Evolutionary conservation across 2,113 vertebrate genomes (phyloP).

Genomic region (Amazona guildingii): DNA sequence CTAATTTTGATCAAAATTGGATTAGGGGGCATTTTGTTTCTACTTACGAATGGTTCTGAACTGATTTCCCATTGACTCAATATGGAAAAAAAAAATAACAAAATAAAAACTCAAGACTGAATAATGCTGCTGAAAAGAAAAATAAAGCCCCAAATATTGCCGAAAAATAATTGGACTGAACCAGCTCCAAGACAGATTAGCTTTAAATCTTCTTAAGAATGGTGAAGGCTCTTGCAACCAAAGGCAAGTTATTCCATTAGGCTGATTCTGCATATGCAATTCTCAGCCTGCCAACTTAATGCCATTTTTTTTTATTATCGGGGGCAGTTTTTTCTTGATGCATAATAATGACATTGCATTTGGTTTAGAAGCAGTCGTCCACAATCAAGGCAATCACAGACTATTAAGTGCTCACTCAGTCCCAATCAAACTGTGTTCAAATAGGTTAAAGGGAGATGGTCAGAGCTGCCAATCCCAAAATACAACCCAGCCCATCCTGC

Average conservation of each 20-base stretch:
- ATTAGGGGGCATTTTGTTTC: slow-evolving; percentile 61
- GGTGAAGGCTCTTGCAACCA: slow-evolving; percentile 41
- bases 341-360: slow-evolving; percentile 1
- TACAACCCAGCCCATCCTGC: background rate
- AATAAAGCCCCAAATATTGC: background rate
- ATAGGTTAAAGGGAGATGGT: background rate
- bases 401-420: slow-evolving; percentile 16
- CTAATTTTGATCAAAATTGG: slow-evolving; percentile 65
- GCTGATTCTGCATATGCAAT: slow-evolving; percentile 47
- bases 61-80: slow-evolving; percentile 51
- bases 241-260: slow-evolving; percentile 63
- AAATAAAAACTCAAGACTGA: slow-evolving; percentile 33
- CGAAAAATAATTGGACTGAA: slow-evolving; percentile 39
- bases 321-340: background rate
- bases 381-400: slow-evolving; percentile 43
- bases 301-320: slow-evolving; percentile 31
- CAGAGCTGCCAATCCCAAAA: slow-evolving; percentile 50
- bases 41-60: slow-evolving; percentile 60
- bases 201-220: slow-evolving; percentile 60
- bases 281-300: slow-evolving; percentile 10
- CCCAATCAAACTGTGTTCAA: background rate
- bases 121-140: slow-evolving; percentile 45
- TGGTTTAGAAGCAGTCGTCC: slow-evolving; percentile 7
- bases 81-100: slow-evolving; percentile 34
- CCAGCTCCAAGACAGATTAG: slow-evolving; percentile 48